Conservation (phyloP, 2,113 vertebrate species). For the Mesocricetus auratus region DNA sequence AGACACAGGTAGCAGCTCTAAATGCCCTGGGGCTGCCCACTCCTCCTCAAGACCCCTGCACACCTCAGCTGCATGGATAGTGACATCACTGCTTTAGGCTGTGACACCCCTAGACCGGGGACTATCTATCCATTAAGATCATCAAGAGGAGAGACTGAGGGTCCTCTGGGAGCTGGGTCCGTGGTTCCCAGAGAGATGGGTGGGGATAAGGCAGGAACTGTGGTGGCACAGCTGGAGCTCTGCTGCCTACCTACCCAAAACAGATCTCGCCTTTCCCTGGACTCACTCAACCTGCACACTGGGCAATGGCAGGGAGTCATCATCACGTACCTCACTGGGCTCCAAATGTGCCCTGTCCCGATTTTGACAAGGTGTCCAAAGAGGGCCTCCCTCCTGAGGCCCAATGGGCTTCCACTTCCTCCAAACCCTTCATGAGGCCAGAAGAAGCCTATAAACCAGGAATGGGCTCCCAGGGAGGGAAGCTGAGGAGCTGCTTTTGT, state of each 20-base stretch:
- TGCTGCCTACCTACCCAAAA: background rate
- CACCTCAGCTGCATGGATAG: background rate
- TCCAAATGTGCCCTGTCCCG: background rate
- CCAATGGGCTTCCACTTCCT: background rate
- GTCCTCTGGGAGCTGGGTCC: background rate
- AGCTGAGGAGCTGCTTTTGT: background rate
- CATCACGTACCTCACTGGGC: background rate
- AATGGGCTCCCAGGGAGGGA: background rate
- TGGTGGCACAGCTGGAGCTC: background rate
- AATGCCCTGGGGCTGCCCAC: background rate
- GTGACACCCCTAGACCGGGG: no score
- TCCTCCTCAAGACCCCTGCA: background rate
- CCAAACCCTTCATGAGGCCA: background rate
- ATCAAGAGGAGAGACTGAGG: background rate
- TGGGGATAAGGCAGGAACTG: background rate
- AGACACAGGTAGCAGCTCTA: background rate
- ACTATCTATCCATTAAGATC: background rate
- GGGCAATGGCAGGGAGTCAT: background rate
- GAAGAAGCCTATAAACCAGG: background rate
- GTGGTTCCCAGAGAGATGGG: background rate
- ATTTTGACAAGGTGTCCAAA: background rate
- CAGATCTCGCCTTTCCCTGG: background rate
- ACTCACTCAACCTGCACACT: background rate
- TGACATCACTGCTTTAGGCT: background rate
- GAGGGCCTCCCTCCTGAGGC: background rate